A percentile compares a stretch with the other conserved stretches of the same genome.
Conservation (phyloP, 2,888 invertebrate genomes). For the Atethmia centrago region DNA sequence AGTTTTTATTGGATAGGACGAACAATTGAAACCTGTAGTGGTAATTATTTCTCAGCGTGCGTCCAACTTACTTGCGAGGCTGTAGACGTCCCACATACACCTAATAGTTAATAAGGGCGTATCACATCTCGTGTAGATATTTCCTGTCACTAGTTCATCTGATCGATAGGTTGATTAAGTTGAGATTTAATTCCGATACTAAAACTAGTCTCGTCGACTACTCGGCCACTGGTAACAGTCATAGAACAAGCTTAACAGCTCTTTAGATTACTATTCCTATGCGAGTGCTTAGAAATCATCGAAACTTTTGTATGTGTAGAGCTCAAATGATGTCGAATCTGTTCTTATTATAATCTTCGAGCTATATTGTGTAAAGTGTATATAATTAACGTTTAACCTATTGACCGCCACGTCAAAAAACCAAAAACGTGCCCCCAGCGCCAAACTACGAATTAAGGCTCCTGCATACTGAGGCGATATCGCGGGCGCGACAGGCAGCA, state of each 20-base stretch:
- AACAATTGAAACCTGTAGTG: slow-evolving; percentile 7
- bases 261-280: background rate
- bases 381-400: background rate
- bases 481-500: too few species aligned
- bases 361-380: background rate
- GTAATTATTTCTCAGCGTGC: slow-evolving; percentile 14
- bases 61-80: slow-evolving; percentile 8
- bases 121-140: slow-evolving; percentile 5
- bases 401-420: too few species aligned
- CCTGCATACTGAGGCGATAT: too few species aligned
- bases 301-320: background rate
- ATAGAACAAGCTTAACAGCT: slow-evolving; percentile 1
- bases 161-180: slow-evolving; percentile 33
- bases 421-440: too few species aligned
- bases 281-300: background rate
- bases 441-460: too few species aligned
- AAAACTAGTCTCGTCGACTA: slow-evolving; percentile 20
- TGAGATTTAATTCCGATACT: slow-evolving; percentile 8
- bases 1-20: slow-evolving; percentile 26
- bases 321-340: background rate
- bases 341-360: background rate
- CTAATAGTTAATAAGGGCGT: slow-evolving; percentile 12
- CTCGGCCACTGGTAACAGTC: background rate
- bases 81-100: background rate
- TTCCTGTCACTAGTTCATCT: slow-evolving; percentile 7